Conservation (phyloP, 2,888 invertebrate species). For the Yponomeuta cagnagella region DNA sequence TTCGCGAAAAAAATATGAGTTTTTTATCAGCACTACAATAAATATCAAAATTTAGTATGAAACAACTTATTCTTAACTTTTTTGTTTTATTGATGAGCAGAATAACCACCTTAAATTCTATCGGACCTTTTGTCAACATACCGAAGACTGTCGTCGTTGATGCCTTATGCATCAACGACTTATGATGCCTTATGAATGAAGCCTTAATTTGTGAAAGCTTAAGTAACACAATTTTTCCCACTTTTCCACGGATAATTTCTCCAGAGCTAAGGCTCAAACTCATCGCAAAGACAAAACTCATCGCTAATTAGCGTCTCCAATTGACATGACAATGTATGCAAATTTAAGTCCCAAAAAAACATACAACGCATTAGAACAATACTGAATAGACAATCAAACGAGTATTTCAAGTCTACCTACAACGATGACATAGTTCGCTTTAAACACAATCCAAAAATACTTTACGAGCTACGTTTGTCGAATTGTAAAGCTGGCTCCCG, state of each 20-base stretch:
- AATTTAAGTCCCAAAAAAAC: background rate
- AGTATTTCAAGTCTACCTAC: conserved; percentile 6
- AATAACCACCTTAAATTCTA: too few species aligned
- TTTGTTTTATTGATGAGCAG: too few species aligned
- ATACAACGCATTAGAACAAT: background rate
- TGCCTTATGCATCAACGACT: too few species aligned
- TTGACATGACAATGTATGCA: conserved; percentile 6
- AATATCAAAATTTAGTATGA: too few species aligned
- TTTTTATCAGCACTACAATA: too few species aligned
- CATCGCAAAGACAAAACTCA: background rate
- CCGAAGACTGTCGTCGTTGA: background rate
- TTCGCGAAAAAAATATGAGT: too few species aligned
- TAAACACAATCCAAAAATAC: conserved; percentile 47
- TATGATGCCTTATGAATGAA: too few species aligned
- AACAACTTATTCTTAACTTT: too few species aligned
- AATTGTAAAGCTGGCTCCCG: conserved; percentile 61
- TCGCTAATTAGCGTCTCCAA: background rate
- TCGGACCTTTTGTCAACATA: too few species aligned
- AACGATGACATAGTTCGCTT: background rate
- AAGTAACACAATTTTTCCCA: background rate
- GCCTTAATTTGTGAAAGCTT: background rate
- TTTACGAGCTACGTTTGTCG: conserved; percentile 58
- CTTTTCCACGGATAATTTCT: background rate
- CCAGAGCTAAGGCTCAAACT: background rate
- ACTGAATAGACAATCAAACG: conserved; percentile 8